phyloP scores from a whole-genome alignment of 2,113 vertebrate species.

The Chelonoidis abingdonii region DNA sequence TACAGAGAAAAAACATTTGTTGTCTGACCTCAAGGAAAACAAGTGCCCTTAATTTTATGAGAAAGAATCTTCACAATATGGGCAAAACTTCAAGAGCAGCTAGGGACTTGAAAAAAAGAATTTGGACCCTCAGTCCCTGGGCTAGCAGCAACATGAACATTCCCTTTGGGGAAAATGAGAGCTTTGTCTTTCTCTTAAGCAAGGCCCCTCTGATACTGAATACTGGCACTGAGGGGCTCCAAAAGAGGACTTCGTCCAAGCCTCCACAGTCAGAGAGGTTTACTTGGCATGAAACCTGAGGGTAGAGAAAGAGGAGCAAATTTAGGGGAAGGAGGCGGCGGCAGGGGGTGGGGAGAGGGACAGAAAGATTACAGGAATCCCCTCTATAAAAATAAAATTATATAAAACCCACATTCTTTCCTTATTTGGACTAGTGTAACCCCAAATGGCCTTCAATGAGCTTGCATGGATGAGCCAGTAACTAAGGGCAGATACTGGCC shows the following conservation, averaged over 20 bases:
- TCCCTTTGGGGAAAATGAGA: not conserved
- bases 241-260: not conserved
- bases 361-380: not conserved
- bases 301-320: not conserved
- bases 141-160: not conserved
- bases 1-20: not conserved
- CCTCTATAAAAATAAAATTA: not conserved
- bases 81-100: not conserved
- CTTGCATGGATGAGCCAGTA: not conserved
- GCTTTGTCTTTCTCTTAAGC: not conserved
- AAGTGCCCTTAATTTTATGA: conserved; percentile 5
- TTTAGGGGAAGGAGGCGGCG: not conserved
- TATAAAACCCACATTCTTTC: not conserved
- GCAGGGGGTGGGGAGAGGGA: too few relatives aligned
- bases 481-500: not conserved
- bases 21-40: not conserved
- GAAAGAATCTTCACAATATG: not conserved
- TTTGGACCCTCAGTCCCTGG: not conserved
- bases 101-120: not conserved
- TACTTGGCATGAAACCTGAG: not conserved
- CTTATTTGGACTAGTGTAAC: not conserved
- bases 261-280: not conserved
- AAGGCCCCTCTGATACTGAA: not conserved
- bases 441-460: not conserved
- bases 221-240: not conserved